Evolutionary conservation across 23 tunicate genomes (phyloP), one percentile per base, ranked within the genome.

Genomic region (Styela plicata): DNA sequence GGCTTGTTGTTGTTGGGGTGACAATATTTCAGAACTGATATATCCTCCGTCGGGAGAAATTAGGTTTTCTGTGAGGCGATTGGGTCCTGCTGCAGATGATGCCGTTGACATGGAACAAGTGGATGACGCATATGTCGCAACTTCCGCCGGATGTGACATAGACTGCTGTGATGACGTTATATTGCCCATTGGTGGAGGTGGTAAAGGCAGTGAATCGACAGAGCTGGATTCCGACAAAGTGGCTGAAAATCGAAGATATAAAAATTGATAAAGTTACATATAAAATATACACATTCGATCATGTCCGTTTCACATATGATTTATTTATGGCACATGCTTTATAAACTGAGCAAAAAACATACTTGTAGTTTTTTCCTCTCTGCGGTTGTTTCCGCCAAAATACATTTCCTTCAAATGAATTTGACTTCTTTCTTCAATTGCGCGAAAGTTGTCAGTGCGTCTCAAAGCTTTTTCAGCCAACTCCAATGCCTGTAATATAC

Each of bases 181-280:
- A 1, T 1, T 67, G 2, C 31, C 22, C 82, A 65, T 34, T 19
- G 97, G 90, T 13, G 90, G 90, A 1, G 97, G 97, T 0, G 86
- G 96, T 23, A 90, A 87, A 22, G 97, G 97, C 36, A 91, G 82
- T 22, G 97, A 91, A 31, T 91, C 97, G 19, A 91, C 63, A 71
- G 97, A 91, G 44, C 97, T 91, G 25, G 97, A 91, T 31, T 91
- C 90, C 26, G 97, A 67, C 22, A 67, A 22, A 27, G 71, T 86
- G 28, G 87, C 97, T 91, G 77, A 31, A 86, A 79, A 70, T 66
- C 34, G 53, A 73, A 71, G 20, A 35, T 37, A 0, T n/a, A 52
- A 30, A n/a, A n/a, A n/a, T n/a, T n/a, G n/a, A n/a, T n/a, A n/a
- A n/a, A n/a, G n/a, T n/a, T n/a, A n/a, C n/a, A n/a, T n/a, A n/a